Conservation (phyloP, 2,113 vertebrate genomes). For the Pseudorhombus dupliciocellatus region DNA sequence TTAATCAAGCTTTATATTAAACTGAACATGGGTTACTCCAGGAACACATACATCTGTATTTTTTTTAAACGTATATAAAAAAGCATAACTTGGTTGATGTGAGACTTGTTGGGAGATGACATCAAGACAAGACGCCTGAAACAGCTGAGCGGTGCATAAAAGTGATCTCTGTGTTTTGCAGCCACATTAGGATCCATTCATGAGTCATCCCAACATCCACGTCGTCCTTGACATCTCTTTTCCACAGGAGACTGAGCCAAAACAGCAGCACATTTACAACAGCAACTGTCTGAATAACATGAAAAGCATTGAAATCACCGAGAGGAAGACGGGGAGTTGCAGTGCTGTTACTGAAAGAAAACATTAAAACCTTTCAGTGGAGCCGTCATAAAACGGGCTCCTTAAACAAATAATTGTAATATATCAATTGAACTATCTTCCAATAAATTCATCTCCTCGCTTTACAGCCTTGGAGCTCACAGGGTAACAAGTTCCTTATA, state of each 20-base stretch:
- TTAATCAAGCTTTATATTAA: neutral
- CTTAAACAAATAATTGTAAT: slow-evolving; percentile 17
- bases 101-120: neutral
- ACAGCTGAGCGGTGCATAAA: slow-evolving; percentile 1
- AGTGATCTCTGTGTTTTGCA: slow-evolving; percentile 3
- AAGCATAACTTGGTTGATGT: neutral
- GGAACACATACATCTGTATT: neutral
- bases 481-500: slow-evolving; percentile 18
- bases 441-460: slow-evolving; percentile 12
- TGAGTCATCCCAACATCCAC: neutral
- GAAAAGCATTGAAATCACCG: slow-evolving; percentile 29
- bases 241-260: slow-evolving; percentile 10
- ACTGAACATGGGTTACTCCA: neutral
- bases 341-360: slow-evolving; percentile 32
- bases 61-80: no score
- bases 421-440: slow-evolving; percentile 26
- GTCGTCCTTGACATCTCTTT: slow-evolving; percentile 8
- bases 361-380: slow-evolving; percentile 8
- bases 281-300: slow-evolving; percentile 44
- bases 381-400: slow-evolving; percentile 28
- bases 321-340: slow-evolving; percentile 19
- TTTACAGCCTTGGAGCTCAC: slow-evolving; percentile 10
- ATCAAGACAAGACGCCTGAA: neutral
- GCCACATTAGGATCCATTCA: neutral
- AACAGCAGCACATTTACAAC: slow-evolving; percentile 38